These are phyloP conservation scores for Himantopus leucocephalus DNA, from an alignment of 2,113 vertebrate genomes.

Conservation along the genomic window DNA sequence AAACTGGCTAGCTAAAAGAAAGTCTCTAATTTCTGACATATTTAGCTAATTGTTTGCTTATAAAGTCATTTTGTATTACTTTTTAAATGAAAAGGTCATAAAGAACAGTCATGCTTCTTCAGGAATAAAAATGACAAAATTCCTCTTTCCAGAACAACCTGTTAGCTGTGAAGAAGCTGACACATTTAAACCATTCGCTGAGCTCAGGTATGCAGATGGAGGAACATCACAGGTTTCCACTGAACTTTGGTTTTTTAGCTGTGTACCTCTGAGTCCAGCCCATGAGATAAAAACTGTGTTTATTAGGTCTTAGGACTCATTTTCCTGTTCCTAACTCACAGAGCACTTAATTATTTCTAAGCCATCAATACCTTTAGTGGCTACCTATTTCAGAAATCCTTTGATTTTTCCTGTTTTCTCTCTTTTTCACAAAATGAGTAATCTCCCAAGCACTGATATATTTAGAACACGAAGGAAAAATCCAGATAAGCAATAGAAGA, in stretches of 20 bases:
- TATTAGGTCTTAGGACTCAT: background rate
- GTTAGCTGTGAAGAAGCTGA: background rate
- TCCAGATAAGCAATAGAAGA: conserved; percentile 38
- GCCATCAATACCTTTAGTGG: background rate
- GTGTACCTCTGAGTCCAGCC: background rate
- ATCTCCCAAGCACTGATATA: conserved; percentile 18
- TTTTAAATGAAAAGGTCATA: background rate
- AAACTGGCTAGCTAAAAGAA: background rate
- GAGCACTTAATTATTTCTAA: background rate
- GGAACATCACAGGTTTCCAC: background rate
- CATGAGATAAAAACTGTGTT: background rate
- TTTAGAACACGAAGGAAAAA: conserved; percentile 43
- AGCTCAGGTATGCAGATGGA: background rate
- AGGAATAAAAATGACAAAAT: background rate
- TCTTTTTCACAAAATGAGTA: conserved; percentile 30
- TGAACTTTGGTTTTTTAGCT: background rate
- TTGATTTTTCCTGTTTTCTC: background rate
- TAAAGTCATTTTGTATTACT: background rate
- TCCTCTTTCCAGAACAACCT: background rate
- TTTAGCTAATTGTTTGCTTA: background rate
- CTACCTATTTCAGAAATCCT: background rate
- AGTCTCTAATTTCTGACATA: background rate
- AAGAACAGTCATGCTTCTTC: background rate
- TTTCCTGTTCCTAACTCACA: background rate
- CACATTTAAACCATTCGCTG: background rate